Evolutionary conservation across 1,140 invertebrate genomes (phyloP).

Genomic region (Drosophila orena): DNA sequence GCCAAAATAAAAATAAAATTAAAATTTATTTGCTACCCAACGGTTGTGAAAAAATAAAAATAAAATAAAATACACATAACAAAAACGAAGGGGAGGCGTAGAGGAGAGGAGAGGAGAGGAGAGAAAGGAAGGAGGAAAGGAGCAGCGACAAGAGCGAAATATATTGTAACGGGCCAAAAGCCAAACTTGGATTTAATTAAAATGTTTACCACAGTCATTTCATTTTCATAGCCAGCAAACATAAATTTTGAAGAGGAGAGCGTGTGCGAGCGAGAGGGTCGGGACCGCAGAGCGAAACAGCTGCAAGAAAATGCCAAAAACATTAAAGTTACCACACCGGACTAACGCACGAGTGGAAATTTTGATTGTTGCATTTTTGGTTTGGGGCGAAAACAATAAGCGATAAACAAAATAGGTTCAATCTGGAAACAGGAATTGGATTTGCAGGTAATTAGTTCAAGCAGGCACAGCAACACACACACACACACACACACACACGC

Average conservation of each 20-base stretch:
- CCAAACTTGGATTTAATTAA: slow-evolving; percentile 83
- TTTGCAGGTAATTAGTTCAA: slow-evolving; percentile 80
- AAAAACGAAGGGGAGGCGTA: not conserved
- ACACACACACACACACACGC: slow-evolving; percentile 11
- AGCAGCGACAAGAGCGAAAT: slow-evolving; percentile 56
- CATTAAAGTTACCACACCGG: slow-evolving; percentile 68
- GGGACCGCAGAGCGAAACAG: slow-evolving; percentile 76
- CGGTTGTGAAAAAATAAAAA: slow-evolving; percentile 37
- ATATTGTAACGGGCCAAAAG: slow-evolving; percentile 81
- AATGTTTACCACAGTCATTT: slow-evolving; percentile 83
- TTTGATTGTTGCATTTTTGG: slow-evolving; percentile 74
- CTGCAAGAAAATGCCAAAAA: slow-evolving; percentile 81
- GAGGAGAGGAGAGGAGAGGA: too few species aligned
- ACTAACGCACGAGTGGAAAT: slow-evolving; percentile 36
- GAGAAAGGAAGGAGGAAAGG: slow-evolving; percentile 4
- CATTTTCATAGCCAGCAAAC: slow-evolving; percentile 82
- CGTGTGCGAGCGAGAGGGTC: not conserved
- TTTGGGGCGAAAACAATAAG: slow-evolving; percentile 35
- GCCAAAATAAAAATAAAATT: slow-evolving; percentile 82
- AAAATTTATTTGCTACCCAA: slow-evolving; percentile 75
- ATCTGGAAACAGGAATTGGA: slow-evolving; percentile 64
- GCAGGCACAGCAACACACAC: slow-evolving; percentile 40
- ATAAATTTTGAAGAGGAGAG: slow-evolving; percentile 72
- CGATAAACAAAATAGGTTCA: slow-evolving; percentile 50
- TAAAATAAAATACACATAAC: slow-evolving; percentile 55